Evolutionary conservation across 2,888 invertebrate species (phyloP).

Genomic region (Drosophila neotestacea): DNA sequence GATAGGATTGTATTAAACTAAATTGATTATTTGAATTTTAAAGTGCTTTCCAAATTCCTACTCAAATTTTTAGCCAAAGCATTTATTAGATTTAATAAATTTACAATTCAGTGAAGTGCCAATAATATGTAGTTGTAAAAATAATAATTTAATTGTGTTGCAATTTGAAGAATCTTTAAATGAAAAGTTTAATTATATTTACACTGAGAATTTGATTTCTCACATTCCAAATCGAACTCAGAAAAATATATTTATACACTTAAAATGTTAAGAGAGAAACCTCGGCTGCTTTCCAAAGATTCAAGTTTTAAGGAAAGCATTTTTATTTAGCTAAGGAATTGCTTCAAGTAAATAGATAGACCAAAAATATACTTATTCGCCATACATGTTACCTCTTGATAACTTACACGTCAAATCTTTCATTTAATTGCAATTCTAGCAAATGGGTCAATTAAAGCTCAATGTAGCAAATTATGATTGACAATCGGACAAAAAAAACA

Average conservation of each 20-base stretch:
- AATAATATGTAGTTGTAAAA: neutral
- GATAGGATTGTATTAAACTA: constrained; percentile 5
- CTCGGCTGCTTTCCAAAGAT: too few species aligned
- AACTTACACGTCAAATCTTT: neutral
- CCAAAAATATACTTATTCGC: neutral
- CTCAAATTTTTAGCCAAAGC: constrained; percentile 7
- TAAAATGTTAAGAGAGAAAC: too few species aligned
- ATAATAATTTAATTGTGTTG: neutral
- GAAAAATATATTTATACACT: too few species aligned
- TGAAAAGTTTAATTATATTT: neutral
- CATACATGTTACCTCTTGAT: neutral
- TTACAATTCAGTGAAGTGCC: neutral
- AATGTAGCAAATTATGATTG: constrained; percentile 69
- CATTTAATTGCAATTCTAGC: constrained; percentile 12
- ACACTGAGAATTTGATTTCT: too few species aligned
- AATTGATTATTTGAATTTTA: constrained; percentile 24
- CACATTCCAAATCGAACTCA: too few species aligned
- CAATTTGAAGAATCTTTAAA: neutral
- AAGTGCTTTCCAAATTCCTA: constrained; percentile 5
- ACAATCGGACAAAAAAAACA: constrained; percentile 48
- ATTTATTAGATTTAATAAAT: constrained; percentile 3
- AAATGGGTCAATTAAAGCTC: constrained; percentile 71
- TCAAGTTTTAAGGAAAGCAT: neutral
- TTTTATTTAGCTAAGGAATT: neutral
- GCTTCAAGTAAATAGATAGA: neutral